phyloP scores from a whole-genome alignment of 2,797 vertebrate species.

The Hafferia zeledoni region DNA sequence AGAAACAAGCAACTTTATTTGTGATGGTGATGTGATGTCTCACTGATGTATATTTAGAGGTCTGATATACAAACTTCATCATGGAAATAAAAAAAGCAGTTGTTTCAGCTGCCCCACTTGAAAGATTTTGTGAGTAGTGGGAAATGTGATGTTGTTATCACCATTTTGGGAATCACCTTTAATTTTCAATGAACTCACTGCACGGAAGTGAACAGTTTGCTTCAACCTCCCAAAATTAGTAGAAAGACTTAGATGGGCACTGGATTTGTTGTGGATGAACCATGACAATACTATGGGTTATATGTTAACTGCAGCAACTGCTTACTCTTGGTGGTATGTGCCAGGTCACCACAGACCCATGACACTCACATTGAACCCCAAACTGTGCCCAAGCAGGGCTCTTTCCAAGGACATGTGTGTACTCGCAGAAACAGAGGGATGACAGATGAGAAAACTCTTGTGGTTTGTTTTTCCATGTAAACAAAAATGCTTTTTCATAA shows the following conservation, averaged over 20 bases:
- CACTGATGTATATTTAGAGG: not conserved
- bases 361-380: not conserved
- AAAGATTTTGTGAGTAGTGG: not conserved
- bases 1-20: not conserved
- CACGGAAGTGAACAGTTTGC: not conserved
- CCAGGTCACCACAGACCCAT: not conserved
- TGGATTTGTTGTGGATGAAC: not conserved
- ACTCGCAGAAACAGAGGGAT: slow-evolving; percentile 23
- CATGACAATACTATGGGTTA: not conserved
- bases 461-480: slow-evolving; percentile 45
- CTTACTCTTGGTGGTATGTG: not conserved
- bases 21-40: not conserved
- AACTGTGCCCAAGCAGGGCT: not conserved
- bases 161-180: not conserved
- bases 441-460: slow-evolving; percentile 27
- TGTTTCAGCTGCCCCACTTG: not conserved
- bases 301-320: not conserved
- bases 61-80: not conserved
- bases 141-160: not conserved
- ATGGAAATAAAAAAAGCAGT: not conserved
- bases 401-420: not conserved
- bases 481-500: slow-evolving; percentile 47
- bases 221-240: not conserved
- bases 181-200: not conserved
- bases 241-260: not conserved